Percentiles rank a stretch among this genome's conserved stretches.
Conservation (phyloP, 2,888 invertebrate species). For the Stegana nigrithorax region DNA sequence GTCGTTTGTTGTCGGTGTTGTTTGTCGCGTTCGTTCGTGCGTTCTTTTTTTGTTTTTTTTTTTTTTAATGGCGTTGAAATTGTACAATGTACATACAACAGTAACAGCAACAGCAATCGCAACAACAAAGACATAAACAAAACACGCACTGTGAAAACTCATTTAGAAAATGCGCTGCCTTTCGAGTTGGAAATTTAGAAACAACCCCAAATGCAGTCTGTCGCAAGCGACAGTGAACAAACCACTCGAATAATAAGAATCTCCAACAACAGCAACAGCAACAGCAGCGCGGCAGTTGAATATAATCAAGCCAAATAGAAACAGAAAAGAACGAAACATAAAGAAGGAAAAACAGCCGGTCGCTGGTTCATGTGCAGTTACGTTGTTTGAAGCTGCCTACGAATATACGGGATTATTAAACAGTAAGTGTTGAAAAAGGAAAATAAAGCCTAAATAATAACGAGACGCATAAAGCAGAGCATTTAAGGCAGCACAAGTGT, state of each 20-base stretch:
- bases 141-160: neutral
- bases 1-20: neutral
- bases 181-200: conserved; percentile 17
- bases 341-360: conserved; percentile 9
- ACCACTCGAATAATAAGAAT: too few species aligned
- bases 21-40: neutral
- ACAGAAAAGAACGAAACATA: neutral
- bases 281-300: too few species aligned
- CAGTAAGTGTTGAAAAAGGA: neutral
- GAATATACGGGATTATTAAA: neutral
- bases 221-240: neutral
- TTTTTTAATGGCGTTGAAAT: neutral
- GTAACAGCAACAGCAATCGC: conserved; percentile 1
- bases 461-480: too few species aligned
- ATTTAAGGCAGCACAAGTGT: too few species aligned
- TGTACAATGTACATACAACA: too few species aligned
- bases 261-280: neutral
- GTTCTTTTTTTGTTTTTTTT: neutral
- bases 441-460: neutral
- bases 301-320: neutral
- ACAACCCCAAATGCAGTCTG: conserved; percentile 6
- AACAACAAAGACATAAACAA: conserved; percentile 1
- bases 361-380: neutral
- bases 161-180: conserved; percentile 13
- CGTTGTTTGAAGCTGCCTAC: neutral